Percentiles rank a stretch among this genome's conserved stretches.
Evolutionary conservation across 2,888 invertebrate species (phyloP).

Genomic region (Lycia hirtaria): DNA sequence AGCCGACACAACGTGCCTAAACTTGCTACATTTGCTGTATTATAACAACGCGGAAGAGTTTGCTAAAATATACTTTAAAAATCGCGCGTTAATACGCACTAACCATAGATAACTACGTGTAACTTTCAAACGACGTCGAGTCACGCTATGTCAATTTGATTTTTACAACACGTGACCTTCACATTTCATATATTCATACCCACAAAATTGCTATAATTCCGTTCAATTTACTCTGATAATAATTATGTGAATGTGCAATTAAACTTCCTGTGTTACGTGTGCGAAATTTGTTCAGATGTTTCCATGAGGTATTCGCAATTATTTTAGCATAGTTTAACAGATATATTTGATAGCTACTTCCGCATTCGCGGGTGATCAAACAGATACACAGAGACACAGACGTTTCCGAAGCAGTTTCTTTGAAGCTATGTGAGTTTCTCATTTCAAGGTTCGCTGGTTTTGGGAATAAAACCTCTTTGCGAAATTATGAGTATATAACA

Average conservation of each 20-base stretch:
- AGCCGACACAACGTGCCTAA: constrained; percentile 27
- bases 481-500: background rate
- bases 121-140: background rate
- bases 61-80: constrained; percentile 3
- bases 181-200: background rate
- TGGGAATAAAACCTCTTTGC: constrained; percentile 10
- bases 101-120: too few species aligned
- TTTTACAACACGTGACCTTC: constrained; percentile 19
- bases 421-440: constrained; percentile 10
- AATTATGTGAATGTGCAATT: constrained; percentile 25
- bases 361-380: constrained; percentile 29
- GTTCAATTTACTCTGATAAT: constrained; percentile 24
- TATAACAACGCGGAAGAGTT: constrained; percentile 19
- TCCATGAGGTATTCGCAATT: constrained; percentile 31
- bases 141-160: constrained; percentile 6
- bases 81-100: constrained; percentile 2
- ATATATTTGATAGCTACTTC: constrained; percentile 26
- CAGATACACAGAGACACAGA: background rate
- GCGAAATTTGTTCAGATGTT: constrained; percentile 38
- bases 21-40: constrained; percentile 10
- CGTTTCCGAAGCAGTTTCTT: constrained; percentile 6
- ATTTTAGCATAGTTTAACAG: constrained; percentile 37
- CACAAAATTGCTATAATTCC: constrained; percentile 6
- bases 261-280: constrained; percentile 25
- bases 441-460: constrained; percentile 21